Evolutionary conservation across 2,113 vertebrate species (phyloP), one percentile per base, ranked within the genome.

Genomic region (Hippopotamus amphibius): DNA sequence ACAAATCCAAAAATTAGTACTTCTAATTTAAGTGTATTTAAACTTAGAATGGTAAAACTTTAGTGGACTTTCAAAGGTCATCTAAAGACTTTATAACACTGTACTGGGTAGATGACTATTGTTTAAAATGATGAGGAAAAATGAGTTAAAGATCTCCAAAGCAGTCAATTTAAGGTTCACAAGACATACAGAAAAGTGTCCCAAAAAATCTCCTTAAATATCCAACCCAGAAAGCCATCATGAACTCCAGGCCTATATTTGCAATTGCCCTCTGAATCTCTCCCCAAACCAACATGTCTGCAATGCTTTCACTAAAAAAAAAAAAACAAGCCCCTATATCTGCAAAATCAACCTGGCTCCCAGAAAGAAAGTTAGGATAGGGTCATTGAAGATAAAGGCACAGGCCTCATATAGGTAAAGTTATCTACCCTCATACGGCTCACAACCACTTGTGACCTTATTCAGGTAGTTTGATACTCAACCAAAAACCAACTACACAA

Each of bases 311-410:
- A 71, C 43, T 85, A 37, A 37, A 37, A 37, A 37, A 37, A 37
- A 14, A 82, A 50, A 74, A 24, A 88, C 3, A 4, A 28, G 8
- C 5, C 10, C 15, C 26, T 66, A 24, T 59, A 43, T 43, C 53
- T 92, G 10, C 19, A 43, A 57, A 81, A 43, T 74, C 69, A 79
- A 21, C 21, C 17, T 63, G 77, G 14, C 17, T 86, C 14, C 46
- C 24, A 55, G 46, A 69, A 94, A 43, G 24, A 95, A 83, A 17
- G 3, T 65, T 30, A 93, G 37, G 66, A 69, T 61, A 68, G 22
- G 50, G 50, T 82, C 57, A 30, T 46, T 92, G 76, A 94, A 92
- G 26, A 88, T 53, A 94, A 68, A 82, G 82, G 15, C n/a, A 59
- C 13, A 81, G 10, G 10, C 81, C 26, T 61, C 68, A 22, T 76